phyloP scores from a whole-genome alignment of 1,140 invertebrate species.

The Bombyx mandarina region DNA sequence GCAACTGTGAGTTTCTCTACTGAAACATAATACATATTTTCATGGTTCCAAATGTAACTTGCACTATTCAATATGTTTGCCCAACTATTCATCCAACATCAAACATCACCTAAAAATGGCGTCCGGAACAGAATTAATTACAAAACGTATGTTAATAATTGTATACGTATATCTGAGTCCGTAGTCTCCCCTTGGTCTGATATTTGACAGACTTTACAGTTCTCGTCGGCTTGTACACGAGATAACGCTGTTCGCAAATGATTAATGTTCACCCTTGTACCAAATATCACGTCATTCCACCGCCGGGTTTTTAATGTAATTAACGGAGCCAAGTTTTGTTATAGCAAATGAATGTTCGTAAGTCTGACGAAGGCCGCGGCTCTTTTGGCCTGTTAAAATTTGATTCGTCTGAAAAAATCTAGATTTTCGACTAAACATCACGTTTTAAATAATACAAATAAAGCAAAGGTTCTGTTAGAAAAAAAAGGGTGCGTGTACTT shows the following conservation, averaged over 20 bases:
- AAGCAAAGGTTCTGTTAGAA: neutral
- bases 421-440: neutral
- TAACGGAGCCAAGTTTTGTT: slow-evolving; percentile 26
- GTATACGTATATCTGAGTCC: too few relatives aligned
- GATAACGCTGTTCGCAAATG: slow-evolving; percentile 28
- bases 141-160: too few relatives aligned
- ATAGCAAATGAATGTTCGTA: slow-evolving; percentile 13
- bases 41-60: too few relatives aligned
- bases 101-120: too few relatives aligned
- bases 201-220: slow-evolving; percentile 15
- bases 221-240: slow-evolving; percentile 17
- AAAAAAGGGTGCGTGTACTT: too few relatives aligned
- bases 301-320: slow-evolving; percentile 36
- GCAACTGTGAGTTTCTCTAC: too few relatives aligned
- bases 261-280: slow-evolving; percentile 36
- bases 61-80: too few relatives aligned
- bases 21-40: too few relatives aligned
- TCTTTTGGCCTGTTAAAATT: neutral
- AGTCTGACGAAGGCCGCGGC: neutral
- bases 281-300: slow-evolving; percentile 28
- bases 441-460: neutral
- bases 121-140: too few relatives aligned
- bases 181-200: too few relatives aligned
- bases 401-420: neutral
- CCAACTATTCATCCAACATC: too few relatives aligned